A percentile compares a stretch with the other conserved stretches of the same genome.
Conservation (phyloP, 2,797 vertebrate genomes). For the Crenuchus spilurus region DNA sequence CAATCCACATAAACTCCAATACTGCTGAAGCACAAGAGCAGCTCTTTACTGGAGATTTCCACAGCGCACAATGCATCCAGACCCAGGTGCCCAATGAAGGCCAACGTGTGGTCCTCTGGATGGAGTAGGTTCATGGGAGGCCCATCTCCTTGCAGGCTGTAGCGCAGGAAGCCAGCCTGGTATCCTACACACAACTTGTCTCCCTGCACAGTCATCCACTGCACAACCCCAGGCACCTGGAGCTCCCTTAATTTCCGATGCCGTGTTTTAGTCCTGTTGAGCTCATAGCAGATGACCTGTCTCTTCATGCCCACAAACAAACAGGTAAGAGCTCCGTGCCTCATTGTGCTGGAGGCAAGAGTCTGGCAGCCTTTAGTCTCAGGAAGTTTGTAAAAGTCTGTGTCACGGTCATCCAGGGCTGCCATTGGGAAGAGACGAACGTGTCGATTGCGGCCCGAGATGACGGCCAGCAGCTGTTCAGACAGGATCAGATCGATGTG, state of each 20-base stretch:
- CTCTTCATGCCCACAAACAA: constrained; percentile 97
- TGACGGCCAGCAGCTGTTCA: constrained; percentile 94
- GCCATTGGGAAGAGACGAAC: constrained; percentile 91
- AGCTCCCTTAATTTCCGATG: constrained; percentile 92
- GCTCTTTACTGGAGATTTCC: constrained; percentile 96
- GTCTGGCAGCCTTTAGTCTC: constrained; percentile 95
- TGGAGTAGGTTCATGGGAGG: constrained; percentile 87
- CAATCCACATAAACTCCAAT: constrained; percentile 96
- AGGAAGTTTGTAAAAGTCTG: constrained; percentile 89
- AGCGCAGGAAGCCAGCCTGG: constrained; percentile 91
- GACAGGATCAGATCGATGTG: constrained; percentile 91
- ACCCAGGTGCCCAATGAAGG: constrained; percentile 88
- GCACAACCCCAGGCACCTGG: constrained; percentile 85
- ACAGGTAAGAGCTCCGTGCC: constrained; percentile 86
- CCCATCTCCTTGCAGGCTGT: constrained; percentile 86
- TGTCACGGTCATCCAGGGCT: constrained; percentile 90
- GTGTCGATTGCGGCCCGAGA: constrained; percentile 96
- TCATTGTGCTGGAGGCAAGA: constrained; percentile 86
- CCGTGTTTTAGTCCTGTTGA: constrained; percentile 89
- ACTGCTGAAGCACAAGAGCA: constrained; percentile 96
- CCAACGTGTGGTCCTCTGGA: constrained; percentile 91
- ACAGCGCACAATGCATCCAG: constrained; percentile 93
- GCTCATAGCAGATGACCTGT: constrained; percentile 94
- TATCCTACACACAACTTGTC: constrained; percentile 94
- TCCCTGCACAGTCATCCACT: constrained; percentile 95